phyloP scores from a whole-genome alignment of 2,888 invertebrate genomes.

The Ectobius pallidus region DNA sequence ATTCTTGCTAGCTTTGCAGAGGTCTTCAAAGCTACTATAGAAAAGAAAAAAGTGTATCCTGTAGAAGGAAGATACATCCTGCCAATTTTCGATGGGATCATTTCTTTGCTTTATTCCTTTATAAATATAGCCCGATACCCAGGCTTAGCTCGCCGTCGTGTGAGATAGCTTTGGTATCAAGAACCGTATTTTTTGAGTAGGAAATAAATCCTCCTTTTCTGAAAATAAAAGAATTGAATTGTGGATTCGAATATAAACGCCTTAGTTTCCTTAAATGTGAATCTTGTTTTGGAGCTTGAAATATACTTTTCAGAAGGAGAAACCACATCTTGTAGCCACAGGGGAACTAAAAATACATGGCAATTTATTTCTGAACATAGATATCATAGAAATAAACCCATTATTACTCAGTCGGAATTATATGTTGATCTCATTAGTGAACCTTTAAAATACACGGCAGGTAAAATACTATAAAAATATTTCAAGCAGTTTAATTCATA shows the following conservation, averaged over 20 bases:
- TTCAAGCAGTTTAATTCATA: too few species aligned
- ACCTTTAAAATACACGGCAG: too few species aligned
- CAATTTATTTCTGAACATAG: too few species aligned
- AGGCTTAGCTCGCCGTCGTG: background rate
- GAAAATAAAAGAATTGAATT: background rate
- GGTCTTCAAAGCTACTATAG: background rate
- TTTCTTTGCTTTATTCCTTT: background rate
- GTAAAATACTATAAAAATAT: too few species aligned
- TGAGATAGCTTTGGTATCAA: background rate
- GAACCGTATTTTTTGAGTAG: background rate
- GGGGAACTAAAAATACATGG: too few species aligned
- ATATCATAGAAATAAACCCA: too few species aligned
- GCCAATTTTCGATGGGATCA: slow-evolving; percentile 9
- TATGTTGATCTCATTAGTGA: too few species aligned
- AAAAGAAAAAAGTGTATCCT: background rate
- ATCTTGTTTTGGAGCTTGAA: too few species aligned
- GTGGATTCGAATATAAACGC: background rate
- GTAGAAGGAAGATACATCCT: background rate
- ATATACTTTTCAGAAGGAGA: too few species aligned
- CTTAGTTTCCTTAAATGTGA: too few species aligned
- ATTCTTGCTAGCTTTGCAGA: background rate
- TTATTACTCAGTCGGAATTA: too few species aligned
- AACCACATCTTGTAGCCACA: too few species aligned
- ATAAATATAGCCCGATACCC: background rate
- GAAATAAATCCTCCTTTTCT: background rate